A percentile compares a stretch with the other conserved stretches of the same genome.
Evolutionary conservation across 2,888 invertebrate species (phyloP).

Genomic region (Phasia obesa): DNA sequence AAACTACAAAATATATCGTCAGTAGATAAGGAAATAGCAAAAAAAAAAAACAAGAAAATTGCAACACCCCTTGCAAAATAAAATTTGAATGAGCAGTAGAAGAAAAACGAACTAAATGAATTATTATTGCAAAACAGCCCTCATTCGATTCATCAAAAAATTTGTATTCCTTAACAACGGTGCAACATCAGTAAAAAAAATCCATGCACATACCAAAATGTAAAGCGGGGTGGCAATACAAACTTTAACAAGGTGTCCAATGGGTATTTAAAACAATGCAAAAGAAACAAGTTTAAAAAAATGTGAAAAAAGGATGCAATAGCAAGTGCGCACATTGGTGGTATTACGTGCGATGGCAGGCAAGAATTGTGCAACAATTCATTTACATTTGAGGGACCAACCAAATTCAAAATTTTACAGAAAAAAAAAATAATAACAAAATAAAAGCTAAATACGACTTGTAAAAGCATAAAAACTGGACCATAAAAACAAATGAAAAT

Average conservation of each 20-base stretch:
- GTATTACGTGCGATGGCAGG: constrained; percentile 8
- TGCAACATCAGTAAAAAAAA: constrained; percentile 51
- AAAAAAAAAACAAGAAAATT: constrained; percentile 2
- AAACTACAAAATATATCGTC: constrained; percentile 58
- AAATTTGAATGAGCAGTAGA: constrained; percentile 3
- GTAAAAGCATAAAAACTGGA: constrained; percentile 37
- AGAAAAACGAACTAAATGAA: constrained; percentile 32
- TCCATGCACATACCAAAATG: constrained; percentile 41
- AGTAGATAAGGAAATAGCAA: constrained; percentile 16
- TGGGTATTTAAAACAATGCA: constrained; percentile 66
- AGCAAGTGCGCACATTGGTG: constrained; percentile 65
- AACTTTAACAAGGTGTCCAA: constrained; percentile 67
- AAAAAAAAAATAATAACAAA: constrained; percentile 22
- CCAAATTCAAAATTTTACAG: constrained; percentile 60
- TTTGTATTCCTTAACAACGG: constrained; percentile 36
- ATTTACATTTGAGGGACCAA: constrained; percentile 64
- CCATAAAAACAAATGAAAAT: constrained; percentile 68
- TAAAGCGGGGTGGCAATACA: constrained; percentile 23
- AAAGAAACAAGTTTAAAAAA: constrained; percentile 20
- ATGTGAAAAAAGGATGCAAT: constrained; percentile 53
- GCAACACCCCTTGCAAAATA: constrained; percentile 51
- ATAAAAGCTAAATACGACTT: constrained; percentile 19
- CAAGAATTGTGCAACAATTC: constrained; percentile 65
- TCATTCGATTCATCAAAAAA: constrained; percentile 68
- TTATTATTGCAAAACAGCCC: constrained; percentile 66